A percentile compares a stretch with the other conserved stretches of the same genome.
Conservation (phyloP, 2,113 vertebrate species). For the Taxidea taxus region DNA sequence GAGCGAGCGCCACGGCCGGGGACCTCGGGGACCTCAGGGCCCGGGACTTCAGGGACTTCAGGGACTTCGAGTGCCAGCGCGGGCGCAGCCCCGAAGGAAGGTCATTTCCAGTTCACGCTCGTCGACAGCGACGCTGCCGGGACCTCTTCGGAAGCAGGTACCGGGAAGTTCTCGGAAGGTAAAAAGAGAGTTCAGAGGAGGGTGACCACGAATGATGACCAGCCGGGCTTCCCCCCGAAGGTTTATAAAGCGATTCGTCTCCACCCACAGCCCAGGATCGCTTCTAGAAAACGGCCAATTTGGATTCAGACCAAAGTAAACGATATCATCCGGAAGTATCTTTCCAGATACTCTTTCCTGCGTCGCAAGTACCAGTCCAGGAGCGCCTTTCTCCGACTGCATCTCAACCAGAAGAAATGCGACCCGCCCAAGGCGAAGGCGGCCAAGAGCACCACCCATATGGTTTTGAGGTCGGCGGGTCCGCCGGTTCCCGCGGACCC, state of each 20-base stretch:
- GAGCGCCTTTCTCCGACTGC: slow-evolving; percentile 67
- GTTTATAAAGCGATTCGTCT: slow-evolving; percentile 57
- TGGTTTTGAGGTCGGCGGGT: slow-evolving; percentile 44
- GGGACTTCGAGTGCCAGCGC: slow-evolving; percentile 49
- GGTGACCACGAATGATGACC: slow-evolving; percentile 49
- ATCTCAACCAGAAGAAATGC: slow-evolving; percentile 72
- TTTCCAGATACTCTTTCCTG: slow-evolving; percentile 70
- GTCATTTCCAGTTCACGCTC: slow-evolving; percentile 66
- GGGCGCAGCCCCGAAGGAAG: slow-evolving; percentile 21
- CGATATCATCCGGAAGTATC: slow-evolving; percentile 73
- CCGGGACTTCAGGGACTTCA: slow-evolving; percentile 50
- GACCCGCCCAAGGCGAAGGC: slow-evolving; percentile 67
- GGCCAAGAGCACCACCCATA: slow-evolving; percentile 66
- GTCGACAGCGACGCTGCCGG: slow-evolving; percentile 60
- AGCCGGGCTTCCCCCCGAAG: slow-evolving; percentile 62
- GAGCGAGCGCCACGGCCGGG: slow-evolving; percentile 64
- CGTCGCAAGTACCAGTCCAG: slow-evolving; percentile 66
- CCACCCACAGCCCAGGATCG: slow-evolving; percentile 53
- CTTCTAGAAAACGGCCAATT: slow-evolving; percentile 58
- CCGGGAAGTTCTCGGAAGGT: slow-evolving; percentile 55
- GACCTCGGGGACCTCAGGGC: slow-evolving; percentile 62
- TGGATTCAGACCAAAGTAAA: slow-evolving; percentile 76
- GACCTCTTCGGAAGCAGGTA: slow-evolving; percentile 53
- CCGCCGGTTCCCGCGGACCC: background rate
- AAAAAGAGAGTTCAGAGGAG: slow-evolving; percentile 75